phyloP scores from a whole-genome alignment of 2,888 invertebrate genomes.

The Dione juno region DNA sequence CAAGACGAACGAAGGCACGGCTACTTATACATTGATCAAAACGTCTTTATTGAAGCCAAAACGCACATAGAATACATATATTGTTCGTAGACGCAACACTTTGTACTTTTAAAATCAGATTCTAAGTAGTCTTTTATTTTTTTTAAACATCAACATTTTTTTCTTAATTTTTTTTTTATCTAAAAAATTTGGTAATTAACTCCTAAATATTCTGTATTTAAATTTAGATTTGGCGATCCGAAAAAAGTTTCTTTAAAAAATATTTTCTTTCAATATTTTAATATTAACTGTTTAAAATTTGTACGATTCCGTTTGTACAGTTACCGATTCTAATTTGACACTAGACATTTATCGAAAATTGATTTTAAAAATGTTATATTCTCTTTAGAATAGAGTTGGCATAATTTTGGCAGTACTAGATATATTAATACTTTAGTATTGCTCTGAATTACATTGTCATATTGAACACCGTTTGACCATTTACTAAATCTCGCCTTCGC shows the following conservation, averaged over 20 bases:
- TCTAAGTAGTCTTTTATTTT: constrained; percentile 78
- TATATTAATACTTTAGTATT: constrained; percentile 83
- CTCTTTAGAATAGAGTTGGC: constrained; percentile 81
- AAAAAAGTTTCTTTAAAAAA: constrained; percentile 83
- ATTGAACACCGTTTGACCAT: constrained; percentile 76
- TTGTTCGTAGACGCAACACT: constrained; percentile 75
- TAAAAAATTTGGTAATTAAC: constrained; percentile 69
- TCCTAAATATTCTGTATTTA: constrained; percentile 81
- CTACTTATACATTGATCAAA: constrained; percentile 77
- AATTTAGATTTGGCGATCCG: constrained; percentile 83
- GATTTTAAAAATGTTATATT: constrained; percentile 69
- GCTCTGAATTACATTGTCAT: constrained; percentile 83
- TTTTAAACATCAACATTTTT: constrained; percentile 78
- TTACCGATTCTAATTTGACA: constrained; percentile 83
- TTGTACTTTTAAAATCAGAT: constrained; percentile 83
- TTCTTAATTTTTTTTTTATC: constrained; percentile 52
- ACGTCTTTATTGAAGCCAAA: constrained; percentile 74
- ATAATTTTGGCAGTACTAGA: constrained; percentile 83
- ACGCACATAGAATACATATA: constrained; percentile 76
- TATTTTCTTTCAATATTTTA: constrained; percentile 76
- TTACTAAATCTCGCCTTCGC: constrained; percentile 56
- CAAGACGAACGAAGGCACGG: constrained; percentile 82
- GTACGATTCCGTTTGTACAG: constrained; percentile 82
- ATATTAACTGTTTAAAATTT: constrained; percentile 82
- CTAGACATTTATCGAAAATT: constrained; percentile 80